phyloP scores from a whole-genome alignment of 2,797 vertebrate genomes.

The Acridotheres tristis region DNA sequence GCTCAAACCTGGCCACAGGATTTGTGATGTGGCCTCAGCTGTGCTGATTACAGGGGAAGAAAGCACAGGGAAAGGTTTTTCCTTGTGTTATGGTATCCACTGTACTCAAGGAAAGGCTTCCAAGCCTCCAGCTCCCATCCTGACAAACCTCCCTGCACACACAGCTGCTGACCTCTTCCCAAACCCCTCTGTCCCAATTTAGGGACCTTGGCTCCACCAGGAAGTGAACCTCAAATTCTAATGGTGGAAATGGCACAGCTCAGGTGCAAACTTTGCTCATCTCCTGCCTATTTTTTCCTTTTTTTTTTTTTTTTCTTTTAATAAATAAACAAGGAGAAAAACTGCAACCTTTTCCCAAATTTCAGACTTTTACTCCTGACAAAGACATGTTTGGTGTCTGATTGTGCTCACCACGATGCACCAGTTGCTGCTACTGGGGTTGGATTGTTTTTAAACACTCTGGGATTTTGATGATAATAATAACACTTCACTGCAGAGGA shows the following conservation, averaged over 20 bases:
- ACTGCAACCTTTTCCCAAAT: not conserved
- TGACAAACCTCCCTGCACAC: not conserved
- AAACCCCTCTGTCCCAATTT: fast-evolving
- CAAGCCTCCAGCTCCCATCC: not conserved
- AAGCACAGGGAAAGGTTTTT: not conserved
- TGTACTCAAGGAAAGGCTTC: not conserved
- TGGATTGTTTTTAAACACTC: conserved; percentile 63
- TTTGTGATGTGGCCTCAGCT: not conserved
- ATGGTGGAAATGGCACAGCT: not conserved
- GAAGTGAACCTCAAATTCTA: fast-evolving
- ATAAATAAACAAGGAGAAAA: not conserved
- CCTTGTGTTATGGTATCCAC: fast-evolving
- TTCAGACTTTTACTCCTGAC: not conserved
- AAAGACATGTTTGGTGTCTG: not conserved
- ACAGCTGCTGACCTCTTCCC: not conserved
- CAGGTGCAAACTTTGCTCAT: not conserved
- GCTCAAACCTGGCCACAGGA: not conserved
- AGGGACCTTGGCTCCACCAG: fast-evolving
- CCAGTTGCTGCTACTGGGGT: not conserved
- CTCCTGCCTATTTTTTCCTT: not conserved
- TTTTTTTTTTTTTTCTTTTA: not conserved
- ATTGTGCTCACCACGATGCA: fast-evolving
- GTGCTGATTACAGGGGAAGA: not conserved
- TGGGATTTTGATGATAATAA: conserved; percentile 52
- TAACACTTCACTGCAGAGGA: not conserved